A percentile compares a stretch with the other conserved stretches of the same genome.
These are phyloP conservation scores for Melieria crassipennis DNA, from an alignment of 2,888 invertebrate species.

Conservation along the genomic window DNA sequence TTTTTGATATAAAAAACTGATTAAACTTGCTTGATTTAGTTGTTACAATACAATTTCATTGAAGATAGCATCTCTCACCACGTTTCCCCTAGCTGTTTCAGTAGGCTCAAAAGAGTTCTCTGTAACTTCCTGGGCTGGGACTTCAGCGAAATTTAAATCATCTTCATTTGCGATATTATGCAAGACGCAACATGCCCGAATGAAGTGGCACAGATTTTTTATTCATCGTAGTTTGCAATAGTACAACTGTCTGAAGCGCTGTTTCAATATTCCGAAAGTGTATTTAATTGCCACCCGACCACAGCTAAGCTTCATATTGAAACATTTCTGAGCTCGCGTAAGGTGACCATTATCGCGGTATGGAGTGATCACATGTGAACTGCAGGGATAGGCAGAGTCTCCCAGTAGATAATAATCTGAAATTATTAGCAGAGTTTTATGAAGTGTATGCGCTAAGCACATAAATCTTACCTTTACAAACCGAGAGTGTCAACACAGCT, in stretches of 20 bases:
- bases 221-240: constrained; percentile 14
- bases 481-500: no score
- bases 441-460: constrained; percentile 10
- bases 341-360: constrained; percentile 33
- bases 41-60: neutral
- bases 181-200: constrained; percentile 11
- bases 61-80: neutral
- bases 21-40: neutral
- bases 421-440: constrained; percentile 18
- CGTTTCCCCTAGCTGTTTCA: neutral
- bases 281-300: constrained; percentile 21
- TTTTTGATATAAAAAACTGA: no score
- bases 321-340: constrained; percentile 28
- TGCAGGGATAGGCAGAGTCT: constrained; percentile 36
- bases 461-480: constrained; percentile 7
- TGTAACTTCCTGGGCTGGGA: neutral
- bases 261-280: constrained; percentile 16
- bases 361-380: constrained; percentile 28
- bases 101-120: neutral
- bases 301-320: constrained; percentile 32
- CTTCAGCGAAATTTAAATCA: neutral
- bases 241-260: constrained; percentile 29
- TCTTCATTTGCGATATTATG: neutral
- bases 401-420: constrained; percentile 32
- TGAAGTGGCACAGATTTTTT: constrained; percentile 17